A percentile compares a stretch with the other conserved stretches of the same genome.
Evolutionary conservation across 2,797 vertebrate species (phyloP).

Genomic region (Coregonus ussuriensis): DNA sequence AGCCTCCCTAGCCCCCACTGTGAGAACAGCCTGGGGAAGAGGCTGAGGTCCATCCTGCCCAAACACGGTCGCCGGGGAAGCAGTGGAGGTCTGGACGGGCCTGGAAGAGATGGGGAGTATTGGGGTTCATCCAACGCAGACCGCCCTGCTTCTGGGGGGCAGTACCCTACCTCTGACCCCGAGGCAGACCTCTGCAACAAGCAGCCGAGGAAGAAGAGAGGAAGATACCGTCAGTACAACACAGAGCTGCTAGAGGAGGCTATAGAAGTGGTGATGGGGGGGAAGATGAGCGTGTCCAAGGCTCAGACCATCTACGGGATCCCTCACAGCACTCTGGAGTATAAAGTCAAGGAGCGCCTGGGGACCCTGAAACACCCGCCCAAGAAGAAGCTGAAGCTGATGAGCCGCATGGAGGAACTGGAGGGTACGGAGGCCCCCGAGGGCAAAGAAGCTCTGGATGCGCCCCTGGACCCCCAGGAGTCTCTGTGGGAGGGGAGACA

Average conservation of each 20-base stretch:
- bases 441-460: slow-evolving; percentile 33
- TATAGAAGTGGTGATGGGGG: slow-evolving; percentile 96
- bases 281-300: slow-evolving; percentile 99
- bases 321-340: slow-evolving; percentile 99
- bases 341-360: slow-evolving; percentile 98
- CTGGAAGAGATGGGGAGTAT: slow-evolving; percentile 78
- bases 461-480: slow-evolving; percentile 35
- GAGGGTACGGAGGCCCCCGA: slow-evolving; percentile 38
- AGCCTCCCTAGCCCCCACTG: slow-evolving; percentile 75
- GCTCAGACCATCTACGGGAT: slow-evolving; percentile 98
- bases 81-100: slow-evolving; percentile 75
- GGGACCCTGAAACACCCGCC: slow-evolving; percentile 99
- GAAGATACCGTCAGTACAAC: slow-evolving; percentile 98
- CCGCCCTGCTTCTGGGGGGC: slow-evolving; percentile 85
- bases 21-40: slow-evolving; percentile 91
- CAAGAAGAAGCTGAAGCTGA: slow-evolving; percentile 97
- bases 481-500: slow-evolving; percentile 42
- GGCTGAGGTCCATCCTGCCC: slow-evolving; percentile 90
- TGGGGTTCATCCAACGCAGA: slow-evolving; percentile 88
- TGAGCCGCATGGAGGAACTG: slow-evolving; percentile 82
- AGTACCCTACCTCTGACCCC: slow-evolving; percentile 88
- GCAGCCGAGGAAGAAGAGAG: slow-evolving; percentile 97
- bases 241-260: slow-evolving; percentile 98
- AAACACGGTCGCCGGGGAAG: slow-evolving; percentile 86
- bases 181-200: slow-evolving; percentile 91